These are phyloP conservation scores for Steatocranus sp. DNA, from an alignment of 2,797 vertebrate species.

Conservation along the genomic window DNA sequence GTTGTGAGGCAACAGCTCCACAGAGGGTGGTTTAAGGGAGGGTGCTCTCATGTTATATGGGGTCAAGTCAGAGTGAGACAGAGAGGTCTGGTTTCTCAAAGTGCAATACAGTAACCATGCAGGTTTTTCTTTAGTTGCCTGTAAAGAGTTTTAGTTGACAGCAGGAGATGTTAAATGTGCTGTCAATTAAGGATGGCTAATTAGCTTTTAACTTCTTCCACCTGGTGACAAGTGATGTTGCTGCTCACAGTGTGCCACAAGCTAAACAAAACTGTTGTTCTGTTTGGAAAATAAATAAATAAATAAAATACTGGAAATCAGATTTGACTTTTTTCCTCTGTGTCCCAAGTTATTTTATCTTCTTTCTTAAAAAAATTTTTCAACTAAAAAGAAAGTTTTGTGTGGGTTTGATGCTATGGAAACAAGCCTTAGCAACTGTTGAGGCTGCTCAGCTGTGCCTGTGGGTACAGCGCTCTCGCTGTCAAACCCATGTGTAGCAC, in stretches of 20 bases:
- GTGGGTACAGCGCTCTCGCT: constrained; percentile 20
- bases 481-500: constrained; percentile 55
- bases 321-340: neutral
- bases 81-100: neutral
- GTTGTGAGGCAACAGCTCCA: constrained; percentile 33
- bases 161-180: neutral
- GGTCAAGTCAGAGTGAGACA: constrained; percentile 20
- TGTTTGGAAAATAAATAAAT: neutral
- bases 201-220: neutral
- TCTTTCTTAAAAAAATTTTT: neutral
- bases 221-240: neutral
- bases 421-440: constrained; percentile 23
- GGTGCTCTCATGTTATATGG: neutral
- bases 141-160: neutral
- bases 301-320: neutral
- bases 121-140: neutral
- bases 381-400: neutral
- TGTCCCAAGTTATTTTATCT: neutral
- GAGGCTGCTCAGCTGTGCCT: constrained; percentile 22
- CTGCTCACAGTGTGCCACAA: neutral
- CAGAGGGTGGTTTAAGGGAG: neutral
- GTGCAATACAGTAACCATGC: neutral
- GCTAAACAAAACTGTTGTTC: neutral
- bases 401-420: neutral
- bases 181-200: neutral